phyloP scores from a whole-genome alignment of 1,140 invertebrate species.

The Macrocentrus cingulum region DNA sequence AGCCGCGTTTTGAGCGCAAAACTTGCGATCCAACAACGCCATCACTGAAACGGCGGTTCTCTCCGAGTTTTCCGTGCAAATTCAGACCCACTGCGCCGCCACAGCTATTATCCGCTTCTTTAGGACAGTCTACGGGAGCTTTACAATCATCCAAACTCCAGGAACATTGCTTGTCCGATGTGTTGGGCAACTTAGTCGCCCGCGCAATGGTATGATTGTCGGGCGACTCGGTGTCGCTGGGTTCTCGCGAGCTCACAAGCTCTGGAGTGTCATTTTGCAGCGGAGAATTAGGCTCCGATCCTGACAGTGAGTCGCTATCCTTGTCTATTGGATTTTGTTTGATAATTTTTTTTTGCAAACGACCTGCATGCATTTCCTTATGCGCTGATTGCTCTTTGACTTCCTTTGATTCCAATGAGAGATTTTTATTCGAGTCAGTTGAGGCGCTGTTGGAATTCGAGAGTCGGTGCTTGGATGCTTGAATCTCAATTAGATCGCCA shows the following conservation, averaged over 20 bases:
- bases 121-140: not conserved
- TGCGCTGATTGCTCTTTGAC: not conserved
- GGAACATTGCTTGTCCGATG: not conserved
- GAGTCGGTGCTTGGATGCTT: conserved; percentile 23
- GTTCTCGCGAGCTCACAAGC: not conserved
- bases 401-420: not conserved
- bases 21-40: conserved; percentile 29
- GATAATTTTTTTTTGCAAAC: not conserved
- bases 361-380: not conserved
- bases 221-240: not conserved
- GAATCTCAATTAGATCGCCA: conserved; percentile 60
- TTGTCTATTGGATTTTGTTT: not conserved
- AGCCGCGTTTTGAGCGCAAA: conserved; percentile 34
- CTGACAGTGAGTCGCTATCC: not conserved
- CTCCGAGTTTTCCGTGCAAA: conserved; percentile 9
- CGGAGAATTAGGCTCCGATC: not conserved
- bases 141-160: not conserved
- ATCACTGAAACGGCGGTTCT: conserved; percentile 42
- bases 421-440: conserved; percentile 11
- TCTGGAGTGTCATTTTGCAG: not conserved
- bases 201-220: too few species aligned
- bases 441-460: conserved; percentile 16
- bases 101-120: conserved; percentile 40
- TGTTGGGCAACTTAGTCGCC: too few species aligned
- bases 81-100: conserved; percentile 16